A percentile compares a stretch with the other conserved stretches of the same genome.
phyloP scores from a whole-genome alignment of 1,140 invertebrate species.

The Hycleus phaleratus region DNA sequence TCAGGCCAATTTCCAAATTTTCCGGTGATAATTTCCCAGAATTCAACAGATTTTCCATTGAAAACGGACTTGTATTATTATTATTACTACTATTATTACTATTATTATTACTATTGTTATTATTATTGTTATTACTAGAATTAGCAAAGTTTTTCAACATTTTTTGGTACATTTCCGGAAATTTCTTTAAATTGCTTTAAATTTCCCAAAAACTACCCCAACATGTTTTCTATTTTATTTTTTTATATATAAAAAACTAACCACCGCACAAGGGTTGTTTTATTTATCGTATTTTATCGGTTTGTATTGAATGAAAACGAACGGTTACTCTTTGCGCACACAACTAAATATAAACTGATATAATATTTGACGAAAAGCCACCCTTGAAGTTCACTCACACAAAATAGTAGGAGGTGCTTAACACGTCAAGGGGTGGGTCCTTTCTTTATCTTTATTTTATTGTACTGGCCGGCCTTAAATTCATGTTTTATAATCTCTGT shows the following conservation, averaged over 20 bases:
- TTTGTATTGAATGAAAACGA: too few species aligned
- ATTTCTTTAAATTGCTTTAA: not conserved
- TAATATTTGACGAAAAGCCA: conserved; percentile 26
- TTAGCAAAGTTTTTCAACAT: conserved; percentile 33
- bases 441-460: conserved; percentile 32
- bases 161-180: conserved; percentile 12
- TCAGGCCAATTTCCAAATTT: conserved; percentile 24
- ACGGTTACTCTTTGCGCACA: conserved; percentile 5
- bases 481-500: conserved; percentile 19
- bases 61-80: conserved; percentile 37
- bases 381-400: conserved; percentile 23
- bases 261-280: not conserved
- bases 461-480: conserved; percentile 23
- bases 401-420: conserved; percentile 27
- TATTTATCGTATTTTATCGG: not conserved
- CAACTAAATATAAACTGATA: conserved; percentile 25
- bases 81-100: conserved; percentile 8
- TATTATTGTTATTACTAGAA: too few species aligned
- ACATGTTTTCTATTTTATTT: not conserved
- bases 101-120: conserved; percentile 1
- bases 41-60: conserved; percentile 38
- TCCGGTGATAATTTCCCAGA: conserved; percentile 36
- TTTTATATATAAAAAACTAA: not conserved
- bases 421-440: conserved; percentile 31
- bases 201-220: too few species aligned